Evolutionary conservation across 2,113 vertebrate genomes (phyloP).

Genomic region (Phalacrocorax carbo): DNA sequence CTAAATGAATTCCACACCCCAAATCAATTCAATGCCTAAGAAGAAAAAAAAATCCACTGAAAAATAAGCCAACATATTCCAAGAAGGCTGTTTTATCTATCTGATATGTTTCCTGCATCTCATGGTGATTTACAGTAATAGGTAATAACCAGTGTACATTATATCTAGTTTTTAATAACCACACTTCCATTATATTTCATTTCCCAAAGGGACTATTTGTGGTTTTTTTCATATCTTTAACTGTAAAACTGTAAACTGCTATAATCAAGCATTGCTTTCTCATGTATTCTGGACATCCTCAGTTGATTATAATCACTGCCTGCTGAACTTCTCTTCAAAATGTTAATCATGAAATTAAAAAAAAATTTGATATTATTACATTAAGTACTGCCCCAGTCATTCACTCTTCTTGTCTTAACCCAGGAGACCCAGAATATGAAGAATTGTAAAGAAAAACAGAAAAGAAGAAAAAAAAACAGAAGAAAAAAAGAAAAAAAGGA

Average conservation of each 20-base stretch:
- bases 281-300: constrained; percentile 44
- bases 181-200: constrained; percentile 59
- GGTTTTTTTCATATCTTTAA: constrained; percentile 55
- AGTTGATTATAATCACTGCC: constrained; percentile 40
- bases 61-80: constrained; percentile 29
- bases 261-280: constrained; percentile 46
- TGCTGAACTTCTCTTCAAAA: constrained; percentile 47
- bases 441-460: not conserved
- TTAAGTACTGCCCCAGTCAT: not conserved
- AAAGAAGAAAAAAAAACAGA: not conserved
- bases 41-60: not conserved
- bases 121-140: constrained; percentile 54
- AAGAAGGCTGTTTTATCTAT: constrained; percentile 41
- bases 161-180: constrained; percentile 64
- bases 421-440: not conserved
- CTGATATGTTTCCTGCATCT: constrained; percentile 49
- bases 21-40: constrained; percentile 29
- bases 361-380: constrained; percentile 20
- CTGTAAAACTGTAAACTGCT: constrained; percentile 57
- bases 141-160: constrained; percentile 54
- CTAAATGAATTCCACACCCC: constrained; percentile 36
- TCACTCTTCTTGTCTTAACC: not conserved
- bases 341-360: constrained; percentile 43
- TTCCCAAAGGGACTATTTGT: constrained; percentile 65
- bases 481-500: not conserved